These are phyloP conservation scores for Sarcophaga variegata DNA, from an alignment of 2,888 invertebrate genomes.

Conservation along the genomic window DNA sequence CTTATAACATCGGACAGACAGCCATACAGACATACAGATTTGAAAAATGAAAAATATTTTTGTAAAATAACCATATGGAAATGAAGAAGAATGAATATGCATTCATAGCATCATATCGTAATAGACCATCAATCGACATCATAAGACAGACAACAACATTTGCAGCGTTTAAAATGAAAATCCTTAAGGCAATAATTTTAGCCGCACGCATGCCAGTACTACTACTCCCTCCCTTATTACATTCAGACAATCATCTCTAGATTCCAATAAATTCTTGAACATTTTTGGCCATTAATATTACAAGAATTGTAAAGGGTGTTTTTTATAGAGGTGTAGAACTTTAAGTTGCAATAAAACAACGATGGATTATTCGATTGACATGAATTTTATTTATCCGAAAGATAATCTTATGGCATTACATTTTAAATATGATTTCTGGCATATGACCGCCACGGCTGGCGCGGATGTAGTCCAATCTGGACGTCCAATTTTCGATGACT, in stretches of 20 bases:
- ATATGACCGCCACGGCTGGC: too few species aligned
- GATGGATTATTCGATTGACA: too few species aligned
- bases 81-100: slow-evolving; percentile 23
- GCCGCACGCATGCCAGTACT: slow-evolving; percentile 19
- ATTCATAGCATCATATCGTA: slow-evolving; percentile 46
- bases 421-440: too few species aligned
- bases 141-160: background rate
- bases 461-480: too few species aligned
- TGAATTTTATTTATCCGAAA: too few species aligned
- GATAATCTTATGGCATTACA: too few species aligned
- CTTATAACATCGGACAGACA: too few species aligned
- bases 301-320: slow-evolving; percentile 10
- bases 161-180: slow-evolving; percentile 44
- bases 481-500: too few species aligned
- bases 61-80: slow-evolving; percentile 20
- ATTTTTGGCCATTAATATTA: slow-evolving; percentile 18
- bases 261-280: background rate
- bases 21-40: background rate
- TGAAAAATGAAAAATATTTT: background rate
- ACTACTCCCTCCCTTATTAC: background rate
- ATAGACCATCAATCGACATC: slow-evolving; percentile 32
- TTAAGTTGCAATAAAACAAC: too few species aligned
- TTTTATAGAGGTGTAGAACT: too few species aligned
- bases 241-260: background rate
- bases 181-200: slow-evolving; percentile 57